These are phyloP conservation scores for Nebria ingens DNA, from an alignment of 1,140 invertebrate species.

Conservation along the genomic window DNA sequence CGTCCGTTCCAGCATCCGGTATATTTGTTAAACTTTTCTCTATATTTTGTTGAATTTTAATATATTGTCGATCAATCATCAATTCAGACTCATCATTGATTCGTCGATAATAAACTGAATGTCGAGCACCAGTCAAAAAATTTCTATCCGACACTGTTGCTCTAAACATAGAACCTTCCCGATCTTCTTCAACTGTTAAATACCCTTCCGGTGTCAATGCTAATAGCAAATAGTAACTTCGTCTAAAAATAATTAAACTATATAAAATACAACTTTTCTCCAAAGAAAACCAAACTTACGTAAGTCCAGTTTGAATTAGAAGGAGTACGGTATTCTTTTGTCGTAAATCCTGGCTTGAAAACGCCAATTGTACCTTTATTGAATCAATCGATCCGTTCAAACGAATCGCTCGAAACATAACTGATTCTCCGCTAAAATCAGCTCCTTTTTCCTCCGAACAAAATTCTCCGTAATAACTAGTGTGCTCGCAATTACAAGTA, in stretches of 20 bases:
- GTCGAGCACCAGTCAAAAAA: constrained; percentile 71
- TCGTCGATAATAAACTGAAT: constrained; percentile 75
- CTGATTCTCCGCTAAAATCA: constrained; percentile 76
- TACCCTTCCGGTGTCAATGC: constrained; percentile 71
- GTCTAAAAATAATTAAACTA: constrained; percentile 38
- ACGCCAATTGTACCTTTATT: constrained; percentile 69
- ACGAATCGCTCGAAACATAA: constrained; percentile 63
- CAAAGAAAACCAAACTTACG: constrained; percentile 41
- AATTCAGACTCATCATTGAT: constrained; percentile 58
- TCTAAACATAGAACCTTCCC: constrained; percentile 58
- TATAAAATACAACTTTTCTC: background rate
- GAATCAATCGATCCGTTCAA: constrained; percentile 56
- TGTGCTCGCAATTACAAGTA: constrained; percentile 78
- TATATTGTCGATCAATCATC: constrained; percentile 63
- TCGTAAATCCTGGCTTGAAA: constrained; percentile 66
- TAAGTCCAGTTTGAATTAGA: constrained; percentile 70
- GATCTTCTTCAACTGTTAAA: constrained; percentile 74
- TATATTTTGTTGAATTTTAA: constrained; percentile 53
- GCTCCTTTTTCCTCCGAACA: constrained; percentile 72
- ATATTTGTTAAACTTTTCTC: constrained; percentile 52
- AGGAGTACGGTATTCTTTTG: constrained; percentile 65
- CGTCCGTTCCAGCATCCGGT: constrained; percentile 55
- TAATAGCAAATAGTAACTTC: constrained; percentile 72
- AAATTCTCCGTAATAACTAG: constrained; percentile 76
- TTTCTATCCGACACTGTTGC: constrained; percentile 61